Percentiles rank a stretch among this genome's conserved stretches.
phyloP scores from a whole-genome alignment of 2,888 invertebrate genomes.

The Gortyna flavago region DNA sequence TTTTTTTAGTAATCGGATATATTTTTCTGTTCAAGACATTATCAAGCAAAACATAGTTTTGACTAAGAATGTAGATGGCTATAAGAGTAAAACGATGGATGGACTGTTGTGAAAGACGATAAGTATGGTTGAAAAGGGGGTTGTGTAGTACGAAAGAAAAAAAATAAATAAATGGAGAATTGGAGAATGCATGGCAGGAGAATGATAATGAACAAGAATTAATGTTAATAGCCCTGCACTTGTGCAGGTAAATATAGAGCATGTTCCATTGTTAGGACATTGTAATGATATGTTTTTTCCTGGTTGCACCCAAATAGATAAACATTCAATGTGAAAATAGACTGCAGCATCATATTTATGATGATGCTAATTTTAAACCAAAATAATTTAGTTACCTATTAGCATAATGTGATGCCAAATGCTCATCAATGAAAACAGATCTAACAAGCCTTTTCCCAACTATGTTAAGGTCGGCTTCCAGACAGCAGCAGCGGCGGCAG shows the following conservation, averaged over 20 bases:
- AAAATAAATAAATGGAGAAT: too few species aligned
- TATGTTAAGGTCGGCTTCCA: too few species aligned
- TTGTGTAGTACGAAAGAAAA: too few species aligned
- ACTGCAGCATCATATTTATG: neutral
- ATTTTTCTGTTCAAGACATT: neutral
- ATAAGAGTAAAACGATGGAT: neutral
- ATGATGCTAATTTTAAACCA: too few species aligned
- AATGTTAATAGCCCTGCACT: neutral
- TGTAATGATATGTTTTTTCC: neutral
- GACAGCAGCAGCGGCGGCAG: too few species aligned
- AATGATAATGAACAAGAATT: neutral
- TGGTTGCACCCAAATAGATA: neutral
- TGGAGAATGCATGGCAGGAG: too few species aligned
- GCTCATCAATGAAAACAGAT: neutral
- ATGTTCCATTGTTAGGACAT: slow-evolving; percentile 2
- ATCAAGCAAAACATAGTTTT: neutral
- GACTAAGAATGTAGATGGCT: too few species aligned
- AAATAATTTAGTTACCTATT: neutral
- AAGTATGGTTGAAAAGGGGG: too few species aligned
- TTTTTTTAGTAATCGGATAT: neutral
- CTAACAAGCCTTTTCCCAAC: neutral
- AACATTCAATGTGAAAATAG: neutral
- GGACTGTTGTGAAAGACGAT: neutral
- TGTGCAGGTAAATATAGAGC: neutral
- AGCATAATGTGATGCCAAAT: neutral